These are phyloP conservation scores for Mionectes olivaceus DNA, from an alignment of 2,797 vertebrate genomes.

Conservation along the genomic window DNA sequence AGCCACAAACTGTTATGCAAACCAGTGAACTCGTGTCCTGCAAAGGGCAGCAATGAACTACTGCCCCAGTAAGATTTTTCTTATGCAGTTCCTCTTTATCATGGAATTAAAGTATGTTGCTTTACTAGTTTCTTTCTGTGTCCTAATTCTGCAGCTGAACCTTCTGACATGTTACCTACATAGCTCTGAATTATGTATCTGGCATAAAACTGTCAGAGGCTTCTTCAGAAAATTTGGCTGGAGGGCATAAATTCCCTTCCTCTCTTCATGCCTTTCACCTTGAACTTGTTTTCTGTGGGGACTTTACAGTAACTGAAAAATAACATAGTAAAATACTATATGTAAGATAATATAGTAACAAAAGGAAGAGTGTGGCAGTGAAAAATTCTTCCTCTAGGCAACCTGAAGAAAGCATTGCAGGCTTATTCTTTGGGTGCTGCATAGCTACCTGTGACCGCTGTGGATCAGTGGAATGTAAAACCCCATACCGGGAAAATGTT, in stretches of 20 bases:
- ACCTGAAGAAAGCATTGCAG: neutral
- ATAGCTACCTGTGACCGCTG: neutral
- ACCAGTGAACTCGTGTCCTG: neutral
- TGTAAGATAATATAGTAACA: neutral
- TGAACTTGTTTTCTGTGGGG: neutral
- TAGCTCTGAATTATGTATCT: neutral
- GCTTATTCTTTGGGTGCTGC: neutral
- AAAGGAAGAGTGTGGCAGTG: neutral
- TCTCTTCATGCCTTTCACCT: neutral
- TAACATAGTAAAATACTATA: neutral
- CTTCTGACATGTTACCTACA: neutral
- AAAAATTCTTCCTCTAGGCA: neutral
- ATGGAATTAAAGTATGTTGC: neutral
- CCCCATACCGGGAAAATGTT: neutral
- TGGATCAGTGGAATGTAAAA: neutral
- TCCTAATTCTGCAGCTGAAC: conserved; percentile 1
- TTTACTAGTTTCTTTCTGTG: neutral
- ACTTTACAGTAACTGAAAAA: neutral
- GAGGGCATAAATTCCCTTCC: neutral
- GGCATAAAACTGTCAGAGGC: neutral
- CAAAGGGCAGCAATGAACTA: neutral
- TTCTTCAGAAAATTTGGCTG: neutral
- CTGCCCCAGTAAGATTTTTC: neutral
- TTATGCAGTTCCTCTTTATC: neutral
- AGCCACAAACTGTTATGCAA: neutral